Evolutionary conservation across 2,888 invertebrate species (phyloP), one percentile per base, ranked within the genome.

Genomic region (Deroplatys truncata): DNA sequence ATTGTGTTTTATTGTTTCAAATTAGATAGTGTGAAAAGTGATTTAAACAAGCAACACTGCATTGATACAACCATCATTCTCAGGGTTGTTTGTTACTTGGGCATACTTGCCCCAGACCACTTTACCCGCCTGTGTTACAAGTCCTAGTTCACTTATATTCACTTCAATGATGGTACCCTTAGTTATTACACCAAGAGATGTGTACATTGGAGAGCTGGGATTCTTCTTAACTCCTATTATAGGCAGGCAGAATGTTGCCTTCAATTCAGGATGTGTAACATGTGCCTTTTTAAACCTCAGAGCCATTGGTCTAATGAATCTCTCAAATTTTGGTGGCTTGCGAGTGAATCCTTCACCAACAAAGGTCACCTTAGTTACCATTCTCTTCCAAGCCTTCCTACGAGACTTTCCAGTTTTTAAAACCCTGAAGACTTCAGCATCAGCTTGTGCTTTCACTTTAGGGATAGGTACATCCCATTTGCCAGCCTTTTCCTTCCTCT

Each of bases 61-160:
- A 95, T 99, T 99, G 90, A 99, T 99, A 93, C 99, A 99, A 28
- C 99, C 99, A 95, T 99, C 99, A 94, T 99, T 99, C 94, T 99
- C 99, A 0, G 99, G 99, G 94, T 99, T 98, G 94, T 99, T 99
- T 0, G 99, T 99, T 28, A 99, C 99, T 94, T 99, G 99, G 0
- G 99, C 99, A 93, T 98, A 99, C 95, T 99, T 99, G 90, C 99
- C 99, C 99, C 99, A 99, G 0, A 99, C 98, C 86, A 99, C 99
- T 95, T 99, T 99, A 90, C 99, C 99, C 15, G 98, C 98, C 93
- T 99, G 99, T 0, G 99, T 99, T 1, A 99, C 99, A 91, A 99
- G 95, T 94, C 99, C 99, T 91, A 99, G 95, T 94, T 99, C 99
- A 10, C 98, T 99, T 92, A 99, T 98, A 93, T 99, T 99, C 0